A percentile compares a stretch with the other conserved stretches of the same genome.
These are phyloP conservation scores for Antedon mediterranea DNA, from an alignment of 53 echinoderm and acorn worm species.

Conservation along the genomic window DNA sequence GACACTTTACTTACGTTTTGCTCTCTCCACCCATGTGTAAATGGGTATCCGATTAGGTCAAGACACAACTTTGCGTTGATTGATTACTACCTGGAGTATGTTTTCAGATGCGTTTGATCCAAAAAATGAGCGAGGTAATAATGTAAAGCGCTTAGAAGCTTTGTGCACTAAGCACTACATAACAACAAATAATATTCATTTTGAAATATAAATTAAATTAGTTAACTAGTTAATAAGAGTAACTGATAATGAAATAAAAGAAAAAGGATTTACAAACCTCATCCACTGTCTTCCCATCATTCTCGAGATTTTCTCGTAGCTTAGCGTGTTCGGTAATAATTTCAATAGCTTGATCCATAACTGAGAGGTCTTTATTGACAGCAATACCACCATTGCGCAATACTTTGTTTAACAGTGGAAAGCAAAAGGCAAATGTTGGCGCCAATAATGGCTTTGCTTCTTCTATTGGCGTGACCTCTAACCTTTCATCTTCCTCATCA, in stretches of 20 bases:
- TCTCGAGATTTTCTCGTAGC: constrained; percentile 27
- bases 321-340: constrained; percentile 57
- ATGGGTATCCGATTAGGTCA: too few relatives aligned
- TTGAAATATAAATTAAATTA: too few relatives aligned
- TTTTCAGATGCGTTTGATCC: too few relatives aligned
- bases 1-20: too few relatives aligned
- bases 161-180: too few relatives aligned
- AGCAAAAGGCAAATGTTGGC: constrained; percentile 60
- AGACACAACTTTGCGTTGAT: too few relatives aligned
- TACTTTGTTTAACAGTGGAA: constrained; percentile 53
- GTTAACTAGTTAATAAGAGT: neutral
- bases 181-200: too few relatives aligned
- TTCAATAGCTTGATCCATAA: constrained; percentile 41
- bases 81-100: too few relatives aligned
- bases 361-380: constrained; percentile 40
- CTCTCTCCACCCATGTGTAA: too few relatives aligned
- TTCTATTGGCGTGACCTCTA: neutral
- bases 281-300: constrained; percentile 35
- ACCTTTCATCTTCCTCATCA: constrained; percentile 22
- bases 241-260: neutral
- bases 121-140: too few relatives aligned
- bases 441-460: constrained; percentile 31
- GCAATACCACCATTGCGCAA: constrained; percentile 48
- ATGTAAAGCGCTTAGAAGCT: too few relatives aligned
- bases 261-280: constrained; percentile 46